Percentiles rank a stretch among this genome's conserved stretches.
Evolutionary conservation across 2,113 vertebrate species (phyloP).

Genomic region (Ardeotis arabs): DNA sequence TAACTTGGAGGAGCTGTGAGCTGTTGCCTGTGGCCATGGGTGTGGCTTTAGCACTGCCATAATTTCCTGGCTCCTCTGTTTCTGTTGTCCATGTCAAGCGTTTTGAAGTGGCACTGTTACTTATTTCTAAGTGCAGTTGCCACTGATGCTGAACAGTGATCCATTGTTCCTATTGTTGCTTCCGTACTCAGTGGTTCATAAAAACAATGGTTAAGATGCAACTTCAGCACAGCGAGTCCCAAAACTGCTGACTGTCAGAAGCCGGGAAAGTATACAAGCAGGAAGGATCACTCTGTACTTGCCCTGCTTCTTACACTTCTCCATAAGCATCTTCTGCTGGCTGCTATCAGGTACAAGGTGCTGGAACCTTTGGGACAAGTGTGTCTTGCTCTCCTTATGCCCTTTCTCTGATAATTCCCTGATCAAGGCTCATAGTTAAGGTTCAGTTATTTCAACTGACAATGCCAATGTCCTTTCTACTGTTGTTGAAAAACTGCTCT

Average conservation of each 20-base stretch:
- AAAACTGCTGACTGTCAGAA: slow-evolving; percentile 46
- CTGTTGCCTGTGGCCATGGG: slow-evolving; percentile 43
- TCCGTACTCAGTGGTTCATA: slow-evolving; percentile 50
- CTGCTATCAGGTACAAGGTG: not conserved
- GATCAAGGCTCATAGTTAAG: not conserved
- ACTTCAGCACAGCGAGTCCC: slow-evolving; percentile 55
- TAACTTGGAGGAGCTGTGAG: slow-evolving; percentile 30
- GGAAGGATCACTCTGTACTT: not conserved
- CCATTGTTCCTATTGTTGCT: slow-evolving; percentile 66
- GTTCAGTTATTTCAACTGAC: not conserved
- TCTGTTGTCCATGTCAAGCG: slow-evolving; percentile 26
- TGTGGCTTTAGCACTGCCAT: slow-evolving; percentile 46
- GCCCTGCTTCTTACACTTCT: not conserved
- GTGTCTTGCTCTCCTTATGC: not conserved
- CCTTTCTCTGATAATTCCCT: not conserved
- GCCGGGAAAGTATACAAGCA: not conserved
- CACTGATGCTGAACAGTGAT: slow-evolving; percentile 66
- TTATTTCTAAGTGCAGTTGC: slow-evolving; percentile 61
- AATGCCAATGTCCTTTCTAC: not conserved
- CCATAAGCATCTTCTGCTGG: not conserved
- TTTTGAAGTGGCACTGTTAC: slow-evolving; percentile 64
- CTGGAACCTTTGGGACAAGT: not conserved
- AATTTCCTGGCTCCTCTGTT: slow-evolving; percentile 57
- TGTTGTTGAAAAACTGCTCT: not conserved
- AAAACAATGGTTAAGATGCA: slow-evolving; percentile 66